Percentiles rank a stretch among this genome's conserved stretches.
Evolutionary conservation across 2,888 invertebrate genomes (phyloP).

Genomic region (Tiphia femorata): DNA sequence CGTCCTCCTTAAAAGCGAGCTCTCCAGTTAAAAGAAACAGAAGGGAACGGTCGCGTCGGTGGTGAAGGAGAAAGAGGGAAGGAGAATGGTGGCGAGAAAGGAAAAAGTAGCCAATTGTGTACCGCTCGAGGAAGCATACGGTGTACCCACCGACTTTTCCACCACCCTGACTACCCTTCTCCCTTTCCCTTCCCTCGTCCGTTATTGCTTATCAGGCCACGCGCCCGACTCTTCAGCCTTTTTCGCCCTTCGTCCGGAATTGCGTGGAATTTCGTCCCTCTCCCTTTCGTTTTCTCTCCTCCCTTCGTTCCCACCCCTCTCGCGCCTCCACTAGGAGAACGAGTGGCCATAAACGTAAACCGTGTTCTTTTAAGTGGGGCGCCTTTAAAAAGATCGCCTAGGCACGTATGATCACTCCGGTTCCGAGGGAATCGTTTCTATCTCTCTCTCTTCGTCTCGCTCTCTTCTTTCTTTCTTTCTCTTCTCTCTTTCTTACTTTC

Average conservation of each 20-base stretch:
- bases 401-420: constrained; percentile 61
- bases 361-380: constrained; percentile 68
- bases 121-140: constrained; percentile 44
- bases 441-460: constrained; percentile 8
- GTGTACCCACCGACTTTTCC: constrained; percentile 7
- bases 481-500: constrained; percentile 12
- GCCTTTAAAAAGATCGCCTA: constrained; percentile 67
- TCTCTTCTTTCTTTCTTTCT: constrained; percentile 14
- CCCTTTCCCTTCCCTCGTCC: constrained; percentile 23
- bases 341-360: constrained; percentile 69
- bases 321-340: constrained; percentile 51
- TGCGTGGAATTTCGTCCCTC: constrained; percentile 31
- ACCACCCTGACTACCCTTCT: no score
- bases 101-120: constrained; percentile 36
- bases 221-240: constrained; percentile 37
- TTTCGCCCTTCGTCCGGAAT: constrained; percentile 31
- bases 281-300: constrained; percentile 10
- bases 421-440: constrained; percentile 30
- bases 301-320: constrained; percentile 20
- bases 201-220: constrained; percentile 62
- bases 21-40: constrained; percentile 68
- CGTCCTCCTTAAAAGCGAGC: constrained; percentile 68
- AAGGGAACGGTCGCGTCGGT: constrained; percentile 24
- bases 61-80: not conserved
- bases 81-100: not conserved